Conservation (phyloP, 2,888 invertebrate genomes). For the Sinelater perroti region DNA sequence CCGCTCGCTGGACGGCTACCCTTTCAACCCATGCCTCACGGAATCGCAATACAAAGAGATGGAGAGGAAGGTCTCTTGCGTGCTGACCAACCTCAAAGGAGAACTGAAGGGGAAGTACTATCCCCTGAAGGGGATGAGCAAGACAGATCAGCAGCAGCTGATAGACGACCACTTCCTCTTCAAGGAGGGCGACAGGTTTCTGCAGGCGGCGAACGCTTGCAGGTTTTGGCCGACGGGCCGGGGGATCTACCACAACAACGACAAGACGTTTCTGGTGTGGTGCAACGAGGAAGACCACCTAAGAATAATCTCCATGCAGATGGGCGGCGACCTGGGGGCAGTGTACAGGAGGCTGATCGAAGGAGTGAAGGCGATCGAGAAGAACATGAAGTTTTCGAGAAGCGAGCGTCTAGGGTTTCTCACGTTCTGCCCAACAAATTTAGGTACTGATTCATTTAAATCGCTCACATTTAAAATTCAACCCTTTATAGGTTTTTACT, state of each 20-base stretch:
- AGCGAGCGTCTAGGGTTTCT: constrained; percentile 72
- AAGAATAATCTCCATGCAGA: constrained; percentile 96
- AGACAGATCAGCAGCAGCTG: constrained; percentile 90
- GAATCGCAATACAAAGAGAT: constrained; percentile 71
- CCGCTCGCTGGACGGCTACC: constrained; percentile 68
- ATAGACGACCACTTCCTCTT: constrained; percentile 97
- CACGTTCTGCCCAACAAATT: constrained; percentile 78
- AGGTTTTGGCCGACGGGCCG: constrained; percentile 93
- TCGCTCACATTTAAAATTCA: not conserved
- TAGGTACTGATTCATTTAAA: constrained; percentile 59
- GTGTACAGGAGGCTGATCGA: constrained; percentile 67
- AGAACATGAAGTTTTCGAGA: constrained; percentile 64
- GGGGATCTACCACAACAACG: constrained; percentile 95
- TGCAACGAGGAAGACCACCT: constrained; percentile 98
- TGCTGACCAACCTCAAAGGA: constrained; percentile 57
- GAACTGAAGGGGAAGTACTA: constrained; percentile 93
- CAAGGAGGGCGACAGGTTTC: constrained; percentile 92
- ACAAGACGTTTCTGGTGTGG: constrained; percentile 97
- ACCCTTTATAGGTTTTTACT: too few relatives aligned
- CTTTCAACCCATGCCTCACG: constrained; percentile 74
- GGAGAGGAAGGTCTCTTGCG: constrained; percentile 62
- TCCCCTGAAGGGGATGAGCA: constrained; percentile 91
- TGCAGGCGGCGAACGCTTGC: constrained; percentile 90
- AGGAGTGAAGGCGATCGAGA: constrained; percentile 65
- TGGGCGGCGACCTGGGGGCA: constrained; percentile 88